A percentile compares a stretch with the other conserved stretches of the same genome.
Conservation (phyloP, 2,797 vertebrate species). For the Falco naumanni region DNA sequence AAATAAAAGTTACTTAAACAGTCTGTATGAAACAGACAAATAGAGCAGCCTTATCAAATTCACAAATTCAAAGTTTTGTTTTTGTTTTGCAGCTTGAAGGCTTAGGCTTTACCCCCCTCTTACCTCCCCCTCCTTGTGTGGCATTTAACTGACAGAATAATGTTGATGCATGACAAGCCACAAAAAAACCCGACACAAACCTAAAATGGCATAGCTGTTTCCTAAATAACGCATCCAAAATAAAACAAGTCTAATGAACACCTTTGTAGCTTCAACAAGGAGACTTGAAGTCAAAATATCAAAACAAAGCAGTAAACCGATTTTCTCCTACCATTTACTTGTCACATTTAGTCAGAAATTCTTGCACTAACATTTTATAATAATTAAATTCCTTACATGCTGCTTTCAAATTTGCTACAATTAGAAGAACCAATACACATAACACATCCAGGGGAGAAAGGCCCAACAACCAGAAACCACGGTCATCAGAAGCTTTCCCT, state of each 20-base stretch:
- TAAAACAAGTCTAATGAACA: conserved; percentile 13
- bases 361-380: neutral
- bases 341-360: neutral
- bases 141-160: neutral
- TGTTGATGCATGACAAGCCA: neutral
- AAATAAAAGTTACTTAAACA: neutral
- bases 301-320: conserved; percentile 30
- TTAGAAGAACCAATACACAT: neutral
- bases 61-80: neutral
- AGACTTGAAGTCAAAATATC: neutral
- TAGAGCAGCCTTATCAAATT: neutral
- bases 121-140: neutral
- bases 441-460: neutral
- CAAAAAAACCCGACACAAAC: neutral
- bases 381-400: neutral
- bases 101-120: neutral
- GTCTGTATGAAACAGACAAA: neutral
- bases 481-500: neutral
- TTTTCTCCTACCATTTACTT: conserved; percentile 10
- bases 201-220: neutral
- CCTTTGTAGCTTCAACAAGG: neutral
- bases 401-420: neutral
- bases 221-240: neutral
- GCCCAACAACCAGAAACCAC: neutral
- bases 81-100: neutral